A percentile compares a stretch with the other conserved stretches of the same genome.
Evolutionary conservation across 2,113 vertebrate species (phyloP).

Genomic region (Trinectes maculatus): DNA sequence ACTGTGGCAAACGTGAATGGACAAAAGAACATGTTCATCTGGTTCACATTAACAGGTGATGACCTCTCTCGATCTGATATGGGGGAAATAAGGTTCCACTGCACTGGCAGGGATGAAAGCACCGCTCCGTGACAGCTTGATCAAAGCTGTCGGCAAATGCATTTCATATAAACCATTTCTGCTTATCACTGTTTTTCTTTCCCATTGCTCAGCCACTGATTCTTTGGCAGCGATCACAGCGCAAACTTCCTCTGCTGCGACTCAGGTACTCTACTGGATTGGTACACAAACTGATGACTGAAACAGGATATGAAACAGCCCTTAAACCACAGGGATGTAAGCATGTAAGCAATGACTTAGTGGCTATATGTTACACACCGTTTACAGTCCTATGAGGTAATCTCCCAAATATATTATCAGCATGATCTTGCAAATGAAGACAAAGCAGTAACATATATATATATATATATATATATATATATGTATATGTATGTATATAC

Average conservation of each 20-base stretch:
- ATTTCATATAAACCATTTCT: conserved; percentile 14
- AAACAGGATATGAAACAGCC: conserved; percentile 61
- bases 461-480: background rate
- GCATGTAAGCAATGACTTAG: conserved; percentile 8
- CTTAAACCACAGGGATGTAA: background rate
- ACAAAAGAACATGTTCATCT: conserved; percentile 10
- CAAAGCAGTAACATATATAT: background rate
- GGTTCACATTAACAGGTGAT: background rate
- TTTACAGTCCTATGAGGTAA: too few relatives aligned
- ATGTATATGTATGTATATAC: background rate
- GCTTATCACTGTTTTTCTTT: conserved; percentile 39
- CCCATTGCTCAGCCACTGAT: background rate
- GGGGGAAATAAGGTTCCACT: conserved; percentile 7
- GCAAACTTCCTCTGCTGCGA: conserved; percentile 27
- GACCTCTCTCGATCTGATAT: background rate
- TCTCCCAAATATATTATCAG: too few relatives aligned
- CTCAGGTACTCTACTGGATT: conserved; percentile 56
- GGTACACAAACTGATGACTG: conserved; percentile 29
- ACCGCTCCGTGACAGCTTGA: background rate
- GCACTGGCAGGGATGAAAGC: conserved; percentile 7
- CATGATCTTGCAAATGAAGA: too few relatives aligned
- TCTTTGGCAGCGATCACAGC: background rate
- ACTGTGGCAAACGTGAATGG: background rate
- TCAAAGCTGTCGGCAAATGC: conserved; percentile 20
- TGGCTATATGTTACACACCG: background rate